Evolutionary conservation across 2,797 vertebrate species (phyloP).

Genomic region (Nothura maculosa): DNA sequence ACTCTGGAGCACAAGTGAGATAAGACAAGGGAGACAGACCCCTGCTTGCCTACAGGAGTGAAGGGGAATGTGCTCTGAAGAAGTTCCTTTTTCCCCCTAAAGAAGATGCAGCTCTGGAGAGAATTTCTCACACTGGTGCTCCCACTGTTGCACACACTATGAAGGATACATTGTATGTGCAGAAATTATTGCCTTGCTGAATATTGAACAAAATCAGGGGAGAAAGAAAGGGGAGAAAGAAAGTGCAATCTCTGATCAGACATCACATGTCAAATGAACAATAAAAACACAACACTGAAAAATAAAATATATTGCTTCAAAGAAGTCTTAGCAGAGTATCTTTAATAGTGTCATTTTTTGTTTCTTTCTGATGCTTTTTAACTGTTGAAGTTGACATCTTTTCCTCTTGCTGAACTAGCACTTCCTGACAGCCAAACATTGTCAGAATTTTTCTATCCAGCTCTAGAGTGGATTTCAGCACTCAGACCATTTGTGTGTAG

Average conservation of each 20-base stretch:
- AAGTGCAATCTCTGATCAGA: not conserved
- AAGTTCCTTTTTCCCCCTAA: not conserved
- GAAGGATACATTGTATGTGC: not conserved
- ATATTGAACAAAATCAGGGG: not conserved
- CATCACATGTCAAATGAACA: not conserved
- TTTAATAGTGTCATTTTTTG: not conserved
- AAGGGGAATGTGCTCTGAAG: not conserved
- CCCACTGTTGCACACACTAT: not conserved
- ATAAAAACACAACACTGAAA: conserved; percentile 11
- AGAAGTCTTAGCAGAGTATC: not conserved
- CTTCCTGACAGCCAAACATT: conserved; percentile 50
- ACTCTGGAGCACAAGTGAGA: not conserved
- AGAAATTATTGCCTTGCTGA: not conserved
- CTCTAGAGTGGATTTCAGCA: conserved; percentile 55
- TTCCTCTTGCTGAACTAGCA: conserved; percentile 69
- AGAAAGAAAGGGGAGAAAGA: not conserved
- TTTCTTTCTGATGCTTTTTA: conserved; percentile 48
- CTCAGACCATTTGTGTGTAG: not conserved
- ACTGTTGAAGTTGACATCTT: conserved; percentile 55
- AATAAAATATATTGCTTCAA: conserved; percentile 2
- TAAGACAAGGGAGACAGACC: not conserved
- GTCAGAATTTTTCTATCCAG: conserved; percentile 61
- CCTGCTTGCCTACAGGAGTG: accelerated
- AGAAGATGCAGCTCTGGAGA: not conserved
- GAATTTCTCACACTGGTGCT: accelerated